phyloP scores from a whole-genome alignment of 2,888 invertebrate species.

The Orchesellides sinensis region DNA sequence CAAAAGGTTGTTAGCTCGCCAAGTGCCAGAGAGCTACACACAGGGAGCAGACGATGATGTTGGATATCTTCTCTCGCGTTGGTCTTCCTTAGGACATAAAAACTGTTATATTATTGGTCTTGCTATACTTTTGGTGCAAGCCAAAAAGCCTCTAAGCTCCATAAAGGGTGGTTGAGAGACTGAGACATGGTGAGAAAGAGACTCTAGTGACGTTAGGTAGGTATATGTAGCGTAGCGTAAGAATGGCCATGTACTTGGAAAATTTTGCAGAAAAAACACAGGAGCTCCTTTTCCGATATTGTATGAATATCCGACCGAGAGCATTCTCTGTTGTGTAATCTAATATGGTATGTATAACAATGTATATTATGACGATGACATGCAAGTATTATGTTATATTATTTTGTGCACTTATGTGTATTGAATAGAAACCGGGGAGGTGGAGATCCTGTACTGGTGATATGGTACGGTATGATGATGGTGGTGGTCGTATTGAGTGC shows the following conservation, averaged over 20 bases:
- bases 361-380: constrained; percentile 50
- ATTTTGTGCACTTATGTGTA: constrained; percentile 62
- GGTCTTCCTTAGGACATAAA: too few species aligned
- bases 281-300: not conserved
- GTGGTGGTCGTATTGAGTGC: not conserved
- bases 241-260: constrained; percentile 50
- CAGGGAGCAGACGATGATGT: constrained; percentile 3
- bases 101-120: not conserved
- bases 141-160: not conserved
- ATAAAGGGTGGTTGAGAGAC: not conserved
- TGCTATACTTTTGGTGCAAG: not conserved
- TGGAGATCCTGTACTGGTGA: constrained; percentile 55
- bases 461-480: not conserved
- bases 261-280: not conserved
- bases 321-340: too few species aligned
- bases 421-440: constrained; percentile 62
- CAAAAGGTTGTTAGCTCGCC: constrained; percentile 65
- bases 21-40: constrained; percentile 50
- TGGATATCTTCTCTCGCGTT: constrained; percentile 17
- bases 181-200: not conserved
- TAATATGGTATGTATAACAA: too few species aligned
- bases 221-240: constrained; percentile 36
- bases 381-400: constrained; percentile 52
- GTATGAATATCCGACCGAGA: too few species aligned
- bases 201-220: constrained; percentile 43